Conservation (phyloP, 2,888 invertebrate species). For the Dynastes maya region DNA sequence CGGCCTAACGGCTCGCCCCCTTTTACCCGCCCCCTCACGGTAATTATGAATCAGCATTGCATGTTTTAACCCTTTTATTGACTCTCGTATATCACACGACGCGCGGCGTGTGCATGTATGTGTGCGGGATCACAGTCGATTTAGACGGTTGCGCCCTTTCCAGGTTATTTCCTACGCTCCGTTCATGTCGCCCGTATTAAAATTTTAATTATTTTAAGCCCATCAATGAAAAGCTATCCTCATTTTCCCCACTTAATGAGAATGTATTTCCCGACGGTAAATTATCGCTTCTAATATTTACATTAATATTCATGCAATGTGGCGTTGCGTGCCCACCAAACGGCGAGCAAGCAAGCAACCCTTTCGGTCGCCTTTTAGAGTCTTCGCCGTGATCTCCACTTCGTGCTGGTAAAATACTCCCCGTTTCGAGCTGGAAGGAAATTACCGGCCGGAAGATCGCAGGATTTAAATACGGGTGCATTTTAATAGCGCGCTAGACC, state of each 20-base stretch:
- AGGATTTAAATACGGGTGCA: slow-evolving; percentile 4
- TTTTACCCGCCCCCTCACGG: slow-evolving; percentile 39
- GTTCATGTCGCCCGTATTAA: slow-evolving; percentile 53
- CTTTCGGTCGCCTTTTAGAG: slow-evolving; percentile 40
- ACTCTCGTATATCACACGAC: slow-evolving; percentile 66
- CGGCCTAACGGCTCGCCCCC: slow-evolving; percentile 28
- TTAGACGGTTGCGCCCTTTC: background rate
- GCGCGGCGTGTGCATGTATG: slow-evolving; percentile 13
- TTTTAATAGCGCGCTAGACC: slow-evolving; percentile 1
- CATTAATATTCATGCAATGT: slow-evolving; percentile 53
- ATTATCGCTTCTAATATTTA: slow-evolving; percentile 51
- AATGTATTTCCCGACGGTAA: slow-evolving; percentile 49
- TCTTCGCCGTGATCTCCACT: slow-evolving; percentile 2
- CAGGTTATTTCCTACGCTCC: slow-evolving; percentile 24
- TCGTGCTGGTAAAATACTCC: background rate
- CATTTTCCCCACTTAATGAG: slow-evolving; percentile 48
- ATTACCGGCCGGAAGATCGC: slow-evolving; percentile 14
- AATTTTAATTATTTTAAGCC: slow-evolving; percentile 58
- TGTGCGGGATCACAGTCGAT: slow-evolving; percentile 16
- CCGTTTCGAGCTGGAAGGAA: background rate
- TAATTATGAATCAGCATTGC: slow-evolving; percentile 69
- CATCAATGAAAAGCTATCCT: slow-evolving; percentile 44
- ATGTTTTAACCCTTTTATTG: slow-evolving; percentile 69
- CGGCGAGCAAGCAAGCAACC: slow-evolving; percentile 35
- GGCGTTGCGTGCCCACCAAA: slow-evolving; percentile 28